Base-by-base conservation (phyloP, 1,140 invertebrate genomes). In the Drosophila persimilis region DNA sequence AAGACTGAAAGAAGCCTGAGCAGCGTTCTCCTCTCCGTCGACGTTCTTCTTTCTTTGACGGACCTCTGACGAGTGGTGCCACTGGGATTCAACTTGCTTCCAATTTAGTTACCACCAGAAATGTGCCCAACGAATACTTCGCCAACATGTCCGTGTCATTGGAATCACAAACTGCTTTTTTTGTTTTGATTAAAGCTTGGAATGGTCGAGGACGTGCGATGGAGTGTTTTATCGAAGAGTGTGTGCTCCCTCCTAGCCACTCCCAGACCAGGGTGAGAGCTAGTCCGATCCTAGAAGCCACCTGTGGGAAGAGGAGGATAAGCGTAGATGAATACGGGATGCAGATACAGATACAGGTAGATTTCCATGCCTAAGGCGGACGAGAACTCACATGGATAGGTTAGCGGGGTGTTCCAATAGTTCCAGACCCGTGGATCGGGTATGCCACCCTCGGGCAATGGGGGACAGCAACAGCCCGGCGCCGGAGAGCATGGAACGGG, bases 341-440 rank as follows among this genome's bases (percentile, higher is more conserved):
- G 20, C 20, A 20, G 3, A 35, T 9, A 35, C 31, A 9, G 3
- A 11, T 9, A 35, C 31, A 9, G 31, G 31, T 3, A 3, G 3
- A 26, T 3, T 4, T 5, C 8, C 11, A 47, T 31, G 13, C 0
- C 7, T 13, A 39, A 39, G 35, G 8, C 48, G 6, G 26, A 29
- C 11, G 24, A 6, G 46, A 39, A 85, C 89, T 90, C 81, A 90
- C 89, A 90, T 89, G 89, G 89, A 81, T 90, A 90, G 20, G 76
- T 77, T 20, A 79, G 78, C 29, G 89, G 89, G 7, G 89, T 90
- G 61, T 90, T 90, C 60, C 77, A 85, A 72, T 59, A 80, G 73
- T 90, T 90, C 89, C 85, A 90, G 31, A 90, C 73, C 22, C 89
- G 72, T 6, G 89, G 89, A 80, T 90, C 89, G 46, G 89, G 89